phyloP scores from a whole-genome alignment of 2,888 invertebrate species.

The Gortyna flavago region DNA sequence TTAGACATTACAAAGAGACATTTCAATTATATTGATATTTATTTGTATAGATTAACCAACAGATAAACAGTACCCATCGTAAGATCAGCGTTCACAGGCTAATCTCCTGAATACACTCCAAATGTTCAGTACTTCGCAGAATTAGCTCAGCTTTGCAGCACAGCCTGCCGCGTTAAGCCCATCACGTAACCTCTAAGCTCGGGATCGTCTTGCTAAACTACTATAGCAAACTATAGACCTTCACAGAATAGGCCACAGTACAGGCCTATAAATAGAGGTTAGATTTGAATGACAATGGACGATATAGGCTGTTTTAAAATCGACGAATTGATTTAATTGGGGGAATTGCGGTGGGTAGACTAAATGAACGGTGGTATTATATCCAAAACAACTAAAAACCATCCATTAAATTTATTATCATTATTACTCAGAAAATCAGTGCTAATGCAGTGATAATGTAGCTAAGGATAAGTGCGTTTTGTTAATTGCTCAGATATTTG shows the following conservation, averaged over 20 bases:
- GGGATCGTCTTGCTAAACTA: constrained; percentile 35
- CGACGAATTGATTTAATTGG: background rate
- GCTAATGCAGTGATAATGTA: too few species aligned
- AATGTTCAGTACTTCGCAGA: constrained; percentile 41
- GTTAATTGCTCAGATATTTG: too few species aligned
- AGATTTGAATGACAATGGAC: constrained; percentile 6
- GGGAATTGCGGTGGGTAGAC: background rate
- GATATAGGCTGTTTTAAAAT: background rate
- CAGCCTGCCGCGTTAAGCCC: constrained; percentile 46
- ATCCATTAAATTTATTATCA: background rate
- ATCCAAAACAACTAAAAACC: background rate
- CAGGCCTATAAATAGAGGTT: constrained; percentile 2
- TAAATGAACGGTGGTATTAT: background rate
- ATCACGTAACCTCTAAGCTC: constrained; percentile 58
- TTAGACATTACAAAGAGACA: background rate
- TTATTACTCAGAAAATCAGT: background rate
- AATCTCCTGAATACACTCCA: constrained; percentile 48
- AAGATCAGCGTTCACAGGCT: constrained; percentile 6
- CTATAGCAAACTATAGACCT: constrained; percentile 5
- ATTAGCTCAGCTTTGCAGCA: constrained; percentile 50
- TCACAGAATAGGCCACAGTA: background rate
- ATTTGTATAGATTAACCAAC: background rate
- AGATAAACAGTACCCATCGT: background rate
- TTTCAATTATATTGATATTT: background rate
- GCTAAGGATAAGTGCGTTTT: too few species aligned